phyloP scores from a whole-genome alignment of 2,888 invertebrate genomes.

The Ichneumon xanthorius region DNA sequence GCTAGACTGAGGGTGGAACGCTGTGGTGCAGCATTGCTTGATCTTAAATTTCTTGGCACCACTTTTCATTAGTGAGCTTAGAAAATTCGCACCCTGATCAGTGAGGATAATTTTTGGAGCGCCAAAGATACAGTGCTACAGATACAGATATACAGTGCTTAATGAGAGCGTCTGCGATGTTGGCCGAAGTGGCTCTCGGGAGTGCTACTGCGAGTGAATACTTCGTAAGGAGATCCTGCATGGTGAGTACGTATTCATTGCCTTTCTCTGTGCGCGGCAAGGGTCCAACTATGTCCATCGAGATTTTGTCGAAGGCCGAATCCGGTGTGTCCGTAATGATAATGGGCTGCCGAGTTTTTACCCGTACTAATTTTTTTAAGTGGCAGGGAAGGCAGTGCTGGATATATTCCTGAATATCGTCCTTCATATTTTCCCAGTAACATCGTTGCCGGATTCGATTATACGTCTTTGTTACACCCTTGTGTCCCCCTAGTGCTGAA shows the following conservation, averaged over 20 bases:
- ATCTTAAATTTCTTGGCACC: conserved; percentile 59
- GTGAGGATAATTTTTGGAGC: conserved; percentile 58
- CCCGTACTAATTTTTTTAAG: too few relatives aligned
- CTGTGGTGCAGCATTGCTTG: conserved; percentile 53
- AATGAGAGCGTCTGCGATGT: conserved; percentile 62
- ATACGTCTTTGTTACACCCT: too few relatives aligned
- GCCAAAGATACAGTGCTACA: conserved; percentile 54
- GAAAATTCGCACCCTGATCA: conserved; percentile 54
- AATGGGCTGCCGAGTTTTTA: too few relatives aligned
- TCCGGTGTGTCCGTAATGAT: too few relatives aligned
- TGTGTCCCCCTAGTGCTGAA: too few relatives aligned
- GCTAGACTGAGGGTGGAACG: conserved; percentile 61
- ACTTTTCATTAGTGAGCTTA: conserved; percentile 45
- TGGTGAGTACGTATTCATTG: conserved; percentile 36
- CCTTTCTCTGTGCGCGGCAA: too few relatives aligned
- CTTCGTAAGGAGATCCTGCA: conserved; percentile 53
- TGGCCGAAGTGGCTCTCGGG: conserved; percentile 51
- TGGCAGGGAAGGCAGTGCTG: too few relatives aligned
- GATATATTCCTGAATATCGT: too few relatives aligned
- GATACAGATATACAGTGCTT: conserved; percentile 57
- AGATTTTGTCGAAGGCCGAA: too few relatives aligned
- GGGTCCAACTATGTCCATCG: too few relatives aligned
- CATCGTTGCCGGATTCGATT: too few relatives aligned
- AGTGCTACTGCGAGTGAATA: conserved; percentile 60
- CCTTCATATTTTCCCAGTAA: too few relatives aligned